phyloP scores from a whole-genome alignment of 2,888 invertebrate genomes.

The Hermaeophaga mercurialis region DNA sequence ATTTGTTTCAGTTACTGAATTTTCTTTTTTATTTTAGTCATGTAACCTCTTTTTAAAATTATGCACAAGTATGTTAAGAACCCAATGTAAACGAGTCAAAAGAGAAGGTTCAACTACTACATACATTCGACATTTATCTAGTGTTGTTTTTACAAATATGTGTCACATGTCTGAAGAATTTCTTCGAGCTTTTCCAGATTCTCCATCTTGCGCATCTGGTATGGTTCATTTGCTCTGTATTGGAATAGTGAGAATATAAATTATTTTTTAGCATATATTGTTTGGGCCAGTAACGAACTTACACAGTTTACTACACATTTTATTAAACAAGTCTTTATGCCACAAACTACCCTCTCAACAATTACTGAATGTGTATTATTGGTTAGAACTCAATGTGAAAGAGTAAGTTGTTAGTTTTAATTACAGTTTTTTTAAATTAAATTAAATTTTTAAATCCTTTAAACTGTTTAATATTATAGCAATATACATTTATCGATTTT shows the following conservation, averaged over 20 bases:
- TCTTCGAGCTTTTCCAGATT: conserved; percentile 79
- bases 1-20: too few species aligned
- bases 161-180: conserved; percentile 68
- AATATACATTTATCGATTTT: too few species aligned
- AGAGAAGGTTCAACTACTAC: conserved; percentile 78
- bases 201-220: conserved; percentile 76
- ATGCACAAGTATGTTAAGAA: conserved; percentile 80
- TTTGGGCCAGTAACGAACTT: conserved; percentile 88
- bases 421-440: too few species aligned
- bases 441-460: too few species aligned
- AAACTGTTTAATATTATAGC: too few species aligned
- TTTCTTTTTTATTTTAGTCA: conserved; percentile 63
- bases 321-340: conserved; percentile 87
- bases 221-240: conserved; percentile 27
- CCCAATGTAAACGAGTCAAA: conserved; percentile 80
- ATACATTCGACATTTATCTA: conserved; percentile 80
- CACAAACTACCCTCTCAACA: conserved; percentile 82
- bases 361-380: conserved; percentile 86
- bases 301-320: conserved; percentile 80
- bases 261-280: conserved; percentile 71
- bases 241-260: background rate
- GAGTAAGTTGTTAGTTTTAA: conserved; percentile 49
- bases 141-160: conserved; percentile 83
- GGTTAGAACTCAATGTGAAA: conserved; percentile 75
- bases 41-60: conserved; percentile 82